A percentile compares a stretch with the other conserved stretches of the same genome.
Evolutionary conservation across 2,797 vertebrate genomes (phyloP).

Genomic region (Danionella dracula): DNA sequence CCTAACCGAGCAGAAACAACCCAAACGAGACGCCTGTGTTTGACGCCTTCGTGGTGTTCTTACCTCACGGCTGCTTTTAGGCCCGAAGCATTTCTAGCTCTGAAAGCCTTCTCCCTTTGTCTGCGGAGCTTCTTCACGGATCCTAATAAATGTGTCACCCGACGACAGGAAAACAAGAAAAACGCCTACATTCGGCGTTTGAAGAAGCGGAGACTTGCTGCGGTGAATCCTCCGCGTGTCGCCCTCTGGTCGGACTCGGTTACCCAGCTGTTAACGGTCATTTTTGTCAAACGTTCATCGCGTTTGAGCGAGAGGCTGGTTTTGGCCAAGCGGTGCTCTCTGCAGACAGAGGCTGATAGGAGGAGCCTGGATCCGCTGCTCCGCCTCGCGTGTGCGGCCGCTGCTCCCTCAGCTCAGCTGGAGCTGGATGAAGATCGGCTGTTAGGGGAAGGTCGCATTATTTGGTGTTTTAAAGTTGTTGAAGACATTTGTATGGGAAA

Average conservation of each 20-base stretch:
- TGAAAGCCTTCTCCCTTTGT: constrained; percentile 79
- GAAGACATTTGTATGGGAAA: too few species aligned
- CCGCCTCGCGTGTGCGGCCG: too few species aligned
- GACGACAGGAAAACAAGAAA: constrained; percentile 52
- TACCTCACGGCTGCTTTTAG: constrained; percentile 80
- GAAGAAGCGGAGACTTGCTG: constrained; percentile 30
- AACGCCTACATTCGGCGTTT: constrained; percentile 50
- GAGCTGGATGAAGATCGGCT: too few species aligned
- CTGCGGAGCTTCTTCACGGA: constrained; percentile 61
- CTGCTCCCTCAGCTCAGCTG: too few species aligned
- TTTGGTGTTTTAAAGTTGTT: too few species aligned
- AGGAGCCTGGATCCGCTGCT: too few species aligned
- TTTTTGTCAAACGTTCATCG: constrained; percentile 26
- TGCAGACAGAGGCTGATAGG: too few species aligned
- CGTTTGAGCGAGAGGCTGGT: constrained; percentile 45
- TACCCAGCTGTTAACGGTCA: constrained; percentile 50
- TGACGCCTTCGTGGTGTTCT: constrained; percentile 54
- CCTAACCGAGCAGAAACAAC: too few species aligned
- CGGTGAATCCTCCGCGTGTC: constrained; percentile 41
- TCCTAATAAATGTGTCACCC: constrained; percentile 55
- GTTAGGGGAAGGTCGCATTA: too few species aligned
- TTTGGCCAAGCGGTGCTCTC: too few species aligned
- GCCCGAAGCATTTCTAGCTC: constrained; percentile 80
- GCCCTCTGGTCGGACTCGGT: constrained; percentile 56
- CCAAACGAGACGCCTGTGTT: neutral